phyloP scores from a whole-genome alignment of 2,113 vertebrate genomes.

The Charadrius vociferus region DNA sequence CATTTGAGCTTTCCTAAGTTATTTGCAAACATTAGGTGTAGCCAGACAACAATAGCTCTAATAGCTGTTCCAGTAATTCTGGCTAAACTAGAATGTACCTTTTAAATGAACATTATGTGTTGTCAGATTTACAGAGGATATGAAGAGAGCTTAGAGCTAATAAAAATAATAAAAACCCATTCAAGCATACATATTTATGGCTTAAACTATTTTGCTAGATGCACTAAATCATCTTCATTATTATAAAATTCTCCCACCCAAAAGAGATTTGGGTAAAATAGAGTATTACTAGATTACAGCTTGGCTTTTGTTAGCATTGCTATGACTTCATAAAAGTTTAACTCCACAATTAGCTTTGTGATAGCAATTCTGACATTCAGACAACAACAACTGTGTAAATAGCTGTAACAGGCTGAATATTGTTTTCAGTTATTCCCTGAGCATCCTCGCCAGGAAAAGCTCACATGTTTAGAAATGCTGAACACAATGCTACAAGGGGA shows the following conservation, averaged over 20 bases:
- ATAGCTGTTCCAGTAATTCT: constrained; percentile 26
- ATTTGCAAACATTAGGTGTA: constrained; percentile 49
- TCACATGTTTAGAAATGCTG: neutral
- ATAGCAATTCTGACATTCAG: constrained; percentile 6
- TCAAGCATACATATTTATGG: constrained; percentile 1
- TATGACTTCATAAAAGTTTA: constrained; percentile 8
- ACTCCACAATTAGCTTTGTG: constrained; percentile 1
- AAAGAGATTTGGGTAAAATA: neutral
- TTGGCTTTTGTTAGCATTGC: neutral
- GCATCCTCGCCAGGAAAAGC: neutral
- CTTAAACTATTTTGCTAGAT: constrained; percentile 1
- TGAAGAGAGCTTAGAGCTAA: neutral
- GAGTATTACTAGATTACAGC: neutral
- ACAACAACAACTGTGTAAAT: neutral
- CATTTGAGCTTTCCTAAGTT: constrained; percentile 20
- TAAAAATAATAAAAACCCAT: constrained; percentile 24
- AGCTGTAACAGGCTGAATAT: neutral
- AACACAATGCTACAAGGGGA: neutral
- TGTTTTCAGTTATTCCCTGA: neutral
- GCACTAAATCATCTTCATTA: neutral
- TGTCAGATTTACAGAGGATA: constrained; percentile 8
- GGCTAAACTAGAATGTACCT: neutral
- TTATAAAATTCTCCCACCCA: neutral
- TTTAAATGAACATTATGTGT: neutral
- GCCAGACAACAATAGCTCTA: constrained; percentile 22